A percentile compares a stretch with the other conserved stretches of the same genome.
phyloP scores from a whole-genome alignment of 2,888 invertebrate species.

The Cenopis cana region DNA sequence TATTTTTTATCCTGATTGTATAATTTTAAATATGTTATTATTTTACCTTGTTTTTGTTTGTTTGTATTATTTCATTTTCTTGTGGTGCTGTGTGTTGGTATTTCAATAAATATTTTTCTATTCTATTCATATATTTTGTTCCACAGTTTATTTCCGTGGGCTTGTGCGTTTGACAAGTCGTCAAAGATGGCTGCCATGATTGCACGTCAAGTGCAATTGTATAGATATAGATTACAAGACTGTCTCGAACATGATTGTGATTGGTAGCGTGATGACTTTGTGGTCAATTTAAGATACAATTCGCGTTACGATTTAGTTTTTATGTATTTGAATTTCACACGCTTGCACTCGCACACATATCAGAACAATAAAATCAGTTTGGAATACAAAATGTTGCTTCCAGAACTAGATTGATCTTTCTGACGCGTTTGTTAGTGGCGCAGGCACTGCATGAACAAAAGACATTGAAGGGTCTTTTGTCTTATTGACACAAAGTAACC shows the following conservation, averaged over 20 bases:
- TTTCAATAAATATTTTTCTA: no score
- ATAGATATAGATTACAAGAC: conserved; percentile 19
- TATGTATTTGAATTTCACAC: not conserved
- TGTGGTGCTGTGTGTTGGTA: no score
- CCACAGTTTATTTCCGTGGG: conserved; percentile 7
- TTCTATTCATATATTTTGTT: not conserved
- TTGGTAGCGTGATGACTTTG: not conserved
- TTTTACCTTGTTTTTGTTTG: no score
- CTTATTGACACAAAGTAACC: not conserved
- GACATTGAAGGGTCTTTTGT: conserved; percentile 8
- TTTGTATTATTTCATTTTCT: no score
- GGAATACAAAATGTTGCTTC: not conserved
- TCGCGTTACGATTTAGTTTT: not conserved
- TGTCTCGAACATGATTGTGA: conserved; percentile 21
- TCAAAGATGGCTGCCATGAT: conserved; percentile 24
- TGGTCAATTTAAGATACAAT: not conserved
- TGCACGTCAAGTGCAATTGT: conserved; percentile 30
- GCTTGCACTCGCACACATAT: no score
- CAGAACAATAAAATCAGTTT: not conserved
- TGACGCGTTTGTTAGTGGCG: not conserved
- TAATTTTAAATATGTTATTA: no score
- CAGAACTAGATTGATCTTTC: not conserved
- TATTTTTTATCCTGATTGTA: no score
- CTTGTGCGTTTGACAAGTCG: conserved; percentile 28
- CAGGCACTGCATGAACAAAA: not conserved